Percentiles rank a stretch among this genome's conserved stretches.
Conservation (phyloP, 2,113 vertebrate genomes). For the Ictidomys tridecemlineatus region DNA sequence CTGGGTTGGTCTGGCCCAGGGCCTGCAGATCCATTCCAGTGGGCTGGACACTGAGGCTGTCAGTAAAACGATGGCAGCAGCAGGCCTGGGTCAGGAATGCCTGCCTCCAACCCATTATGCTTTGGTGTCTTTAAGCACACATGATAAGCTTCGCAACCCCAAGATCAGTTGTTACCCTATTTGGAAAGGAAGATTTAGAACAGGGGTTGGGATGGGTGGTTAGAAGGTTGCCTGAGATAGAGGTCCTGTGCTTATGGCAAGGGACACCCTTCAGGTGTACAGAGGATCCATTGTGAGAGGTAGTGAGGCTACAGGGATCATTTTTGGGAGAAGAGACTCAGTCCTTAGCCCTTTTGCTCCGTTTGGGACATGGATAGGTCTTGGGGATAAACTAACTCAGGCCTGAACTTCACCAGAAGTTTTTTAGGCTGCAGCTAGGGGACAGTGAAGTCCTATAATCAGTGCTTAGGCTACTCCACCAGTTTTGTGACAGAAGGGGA, state of each 20-base stretch:
- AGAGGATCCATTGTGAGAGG: background rate
- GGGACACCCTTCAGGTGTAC: background rate
- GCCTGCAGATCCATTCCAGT: too few relatives aligned
- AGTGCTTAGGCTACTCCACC: background rate
- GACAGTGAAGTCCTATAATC: accelerated
- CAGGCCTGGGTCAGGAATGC: background rate
- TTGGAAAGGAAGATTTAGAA: background rate
- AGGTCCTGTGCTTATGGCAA: background rate
- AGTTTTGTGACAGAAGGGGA: background rate
- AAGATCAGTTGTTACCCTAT: accelerated
- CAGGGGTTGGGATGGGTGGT: background rate
- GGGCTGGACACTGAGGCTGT: too few relatives aligned
- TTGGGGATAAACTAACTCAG: too few relatives aligned
- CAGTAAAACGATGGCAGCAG: too few relatives aligned
- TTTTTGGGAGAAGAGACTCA: background rate
- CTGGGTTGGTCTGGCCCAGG: too few relatives aligned
- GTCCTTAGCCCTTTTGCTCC: too few relatives aligned
- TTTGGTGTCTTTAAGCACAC: background rate
- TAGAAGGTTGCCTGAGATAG: too few relatives aligned
- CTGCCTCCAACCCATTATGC: too few relatives aligned
- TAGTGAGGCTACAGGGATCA: background rate
- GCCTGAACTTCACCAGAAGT: too few relatives aligned
- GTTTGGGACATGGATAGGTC: too few relatives aligned
- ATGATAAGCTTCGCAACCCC: background rate
- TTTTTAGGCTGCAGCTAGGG: background rate